Conservation (phyloP, 2,888 invertebrate species). For the Agonopterix subpropinquella region DNA sequence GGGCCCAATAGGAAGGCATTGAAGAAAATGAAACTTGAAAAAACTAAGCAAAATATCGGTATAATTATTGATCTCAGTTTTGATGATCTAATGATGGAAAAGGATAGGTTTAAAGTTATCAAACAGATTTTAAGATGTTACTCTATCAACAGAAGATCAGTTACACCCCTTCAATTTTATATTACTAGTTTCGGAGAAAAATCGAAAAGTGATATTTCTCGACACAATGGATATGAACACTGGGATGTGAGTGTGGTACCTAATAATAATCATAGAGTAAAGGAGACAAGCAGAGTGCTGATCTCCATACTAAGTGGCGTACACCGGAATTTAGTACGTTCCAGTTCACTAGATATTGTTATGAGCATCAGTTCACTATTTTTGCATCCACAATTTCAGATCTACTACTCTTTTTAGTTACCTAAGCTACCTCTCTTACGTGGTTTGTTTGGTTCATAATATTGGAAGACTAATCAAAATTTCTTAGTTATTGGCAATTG, state of each 20-base stretch:
- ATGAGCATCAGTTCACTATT: no score
- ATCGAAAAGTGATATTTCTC: slow-evolving; percentile 83
- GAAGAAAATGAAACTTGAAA: slow-evolving; percentile 82
- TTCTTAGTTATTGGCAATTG: no score
- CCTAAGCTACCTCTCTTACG: no score
- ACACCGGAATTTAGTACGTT: no score
- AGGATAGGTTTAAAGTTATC: slow-evolving; percentile 90
- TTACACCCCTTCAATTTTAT: slow-evolving; percentile 87
- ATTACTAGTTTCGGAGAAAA: slow-evolving; percentile 87
- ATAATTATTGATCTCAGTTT: slow-evolving; percentile 94
- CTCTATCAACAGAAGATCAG: slow-evolving; percentile 89
- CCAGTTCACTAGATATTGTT: no score
- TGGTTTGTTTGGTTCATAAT: no score
- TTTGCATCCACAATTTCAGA: no score
- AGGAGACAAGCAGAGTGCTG: no score
- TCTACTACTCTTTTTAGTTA: no score
- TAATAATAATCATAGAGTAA: no score
- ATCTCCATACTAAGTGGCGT: no score
- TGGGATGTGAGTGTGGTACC: slow-evolving; percentile 86
- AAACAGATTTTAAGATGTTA: slow-evolving; percentile 95
- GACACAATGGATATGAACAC: slow-evolving; percentile 90
- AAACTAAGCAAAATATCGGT: slow-evolving; percentile 80
- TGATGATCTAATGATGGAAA: slow-evolving; percentile 92
- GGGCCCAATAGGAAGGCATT: slow-evolving; percentile 88
- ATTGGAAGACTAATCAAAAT: no score